Conservation (phyloP, 2,113 vertebrate species). For the Leptosomus discolor region DNA sequence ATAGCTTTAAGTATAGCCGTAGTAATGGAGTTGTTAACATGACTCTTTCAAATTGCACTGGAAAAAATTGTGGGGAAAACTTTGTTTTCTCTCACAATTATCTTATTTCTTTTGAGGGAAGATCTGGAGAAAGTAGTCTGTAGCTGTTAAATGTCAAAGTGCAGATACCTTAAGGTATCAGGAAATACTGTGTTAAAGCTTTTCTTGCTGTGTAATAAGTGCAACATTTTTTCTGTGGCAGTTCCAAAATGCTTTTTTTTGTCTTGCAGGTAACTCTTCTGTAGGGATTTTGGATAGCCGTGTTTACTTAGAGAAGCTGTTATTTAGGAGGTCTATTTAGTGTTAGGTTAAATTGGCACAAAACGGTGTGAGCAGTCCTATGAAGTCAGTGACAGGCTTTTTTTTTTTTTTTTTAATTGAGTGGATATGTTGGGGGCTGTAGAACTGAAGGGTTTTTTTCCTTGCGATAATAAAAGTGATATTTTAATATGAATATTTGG, state of each 20-base stretch:
- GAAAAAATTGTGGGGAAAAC: not conserved
- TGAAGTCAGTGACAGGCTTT: not conserved
- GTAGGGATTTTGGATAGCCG: not conserved
- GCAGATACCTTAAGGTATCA: not conserved
- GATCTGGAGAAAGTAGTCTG: not conserved
- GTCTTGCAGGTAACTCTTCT: not conserved
- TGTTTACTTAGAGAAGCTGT: not conserved
- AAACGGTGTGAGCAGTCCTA: not conserved
- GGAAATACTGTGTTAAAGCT: not conserved
- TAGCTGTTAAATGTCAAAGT: not conserved
- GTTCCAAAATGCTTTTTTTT: not conserved
- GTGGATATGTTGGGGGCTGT: not conserved
- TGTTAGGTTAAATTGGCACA: not conserved
- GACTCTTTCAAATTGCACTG: not conserved
- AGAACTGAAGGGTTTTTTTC: not conserved
- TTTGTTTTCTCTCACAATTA: not conserved
- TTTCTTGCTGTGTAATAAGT: not conserved
- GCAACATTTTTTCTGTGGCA: not conserved
- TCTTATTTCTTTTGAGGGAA: not conserved
- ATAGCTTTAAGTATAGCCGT: not conserved
- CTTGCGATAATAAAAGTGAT: not conserved
- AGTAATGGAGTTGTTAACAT: not conserved
- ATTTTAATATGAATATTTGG: not conserved
- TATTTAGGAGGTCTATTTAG: not conserved
- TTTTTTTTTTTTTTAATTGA: not conserved